These are phyloP conservation scores for Orius insidiosus DNA, from an alignment of 1,140 invertebrate species.

Conservation along the genomic window DNA sequence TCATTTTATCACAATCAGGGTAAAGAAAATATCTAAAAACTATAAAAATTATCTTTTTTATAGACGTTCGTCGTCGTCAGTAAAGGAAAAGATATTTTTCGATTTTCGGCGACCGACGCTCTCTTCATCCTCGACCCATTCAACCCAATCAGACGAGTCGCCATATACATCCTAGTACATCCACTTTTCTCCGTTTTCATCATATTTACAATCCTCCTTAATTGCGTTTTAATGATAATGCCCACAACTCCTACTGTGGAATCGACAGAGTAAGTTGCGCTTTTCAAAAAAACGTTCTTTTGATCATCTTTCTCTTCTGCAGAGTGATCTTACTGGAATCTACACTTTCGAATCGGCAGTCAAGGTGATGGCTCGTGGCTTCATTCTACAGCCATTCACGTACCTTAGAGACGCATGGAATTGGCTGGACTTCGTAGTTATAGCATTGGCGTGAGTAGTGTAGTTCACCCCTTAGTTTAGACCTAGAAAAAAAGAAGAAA, in stretches of 20 bases:
- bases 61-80: conserved; percentile 97
- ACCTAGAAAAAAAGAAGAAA: not conserved
- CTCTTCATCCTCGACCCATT: conserved; percentile 90
- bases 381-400: conserved; percentile 96
- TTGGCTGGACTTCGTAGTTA: conserved; percentile 99
- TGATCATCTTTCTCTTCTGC: conserved; percentile 21
- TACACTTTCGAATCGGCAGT: conserved; percentile 98
- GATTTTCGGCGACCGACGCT: conserved; percentile 91
- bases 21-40: conserved; percentile 28
- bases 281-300: not conserved
- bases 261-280: conserved; percentile 90
- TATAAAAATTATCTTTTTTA: conserved; percentile 24
- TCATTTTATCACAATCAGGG: conserved; percentile 80
- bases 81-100: conserved; percentile 96
- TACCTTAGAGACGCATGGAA: conserved; percentile 99
- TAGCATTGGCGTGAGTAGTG: conserved; percentile 93
- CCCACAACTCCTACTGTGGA: conserved; percentile 79
- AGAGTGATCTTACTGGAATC: conserved; percentile 98
- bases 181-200: conserved; percentile 94
- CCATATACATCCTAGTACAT: conserved; percentile 95
- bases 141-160: conserved; percentile 89
- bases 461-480: conserved; percentile 13
- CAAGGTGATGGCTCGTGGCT: conserved; percentile 97
- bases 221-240: conserved; percentile 98
- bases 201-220: conserved; percentile 91